phyloP scores from a whole-genome alignment of 1,140 invertebrate genomes.

The Octopus bimaculoides region DNA sequence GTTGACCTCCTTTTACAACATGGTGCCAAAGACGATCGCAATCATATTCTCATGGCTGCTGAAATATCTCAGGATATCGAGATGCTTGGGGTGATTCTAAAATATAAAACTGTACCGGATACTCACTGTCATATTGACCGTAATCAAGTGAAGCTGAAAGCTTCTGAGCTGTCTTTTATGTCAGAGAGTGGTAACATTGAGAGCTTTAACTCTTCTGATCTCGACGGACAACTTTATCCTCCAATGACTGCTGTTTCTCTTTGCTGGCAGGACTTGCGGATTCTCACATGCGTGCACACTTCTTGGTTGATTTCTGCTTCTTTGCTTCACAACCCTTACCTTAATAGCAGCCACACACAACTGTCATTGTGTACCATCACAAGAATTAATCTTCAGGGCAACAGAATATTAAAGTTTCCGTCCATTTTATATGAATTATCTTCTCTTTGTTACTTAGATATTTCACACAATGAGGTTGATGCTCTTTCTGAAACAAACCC shows the following conservation, averaged over 20 bases:
- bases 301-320: slow-evolving; percentile 74
- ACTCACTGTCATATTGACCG: slow-evolving; percentile 36
- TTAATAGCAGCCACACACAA: slow-evolving; percentile 48
- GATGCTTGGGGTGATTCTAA: slow-evolving; percentile 66
- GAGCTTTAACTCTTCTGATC: slow-evolving; percentile 31
- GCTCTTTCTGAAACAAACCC: slow-evolving; percentile 60
- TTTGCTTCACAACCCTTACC: slow-evolving; percentile 36
- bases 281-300: slow-evolving; percentile 64
- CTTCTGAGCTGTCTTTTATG: slow-evolving; percentile 17
- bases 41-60: slow-evolving; percentile 74
- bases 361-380: slow-evolving; percentile 86
- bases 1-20: slow-evolving; percentile 76
- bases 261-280: slow-evolving; percentile 81
- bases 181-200: slow-evolving; percentile 19
- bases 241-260: slow-evolving; percentile 87
- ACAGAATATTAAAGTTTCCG: slow-evolving; percentile 79
- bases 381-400: slow-evolving; percentile 88
- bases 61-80: slow-evolving; percentile 71
- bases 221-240: slow-evolving; percentile 66
- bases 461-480: slow-evolving; percentile 84
- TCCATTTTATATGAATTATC: slow-evolving; percentile 78
- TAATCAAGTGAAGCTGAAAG: slow-evolving; percentile 22
- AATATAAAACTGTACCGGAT: slow-evolving; percentile 41
- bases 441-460: slow-evolving; percentile 76
- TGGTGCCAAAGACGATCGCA: slow-evolving; percentile 85